Conservation (phyloP, 2,888 invertebrate species). For the Drosophila setosimentum region DNA sequence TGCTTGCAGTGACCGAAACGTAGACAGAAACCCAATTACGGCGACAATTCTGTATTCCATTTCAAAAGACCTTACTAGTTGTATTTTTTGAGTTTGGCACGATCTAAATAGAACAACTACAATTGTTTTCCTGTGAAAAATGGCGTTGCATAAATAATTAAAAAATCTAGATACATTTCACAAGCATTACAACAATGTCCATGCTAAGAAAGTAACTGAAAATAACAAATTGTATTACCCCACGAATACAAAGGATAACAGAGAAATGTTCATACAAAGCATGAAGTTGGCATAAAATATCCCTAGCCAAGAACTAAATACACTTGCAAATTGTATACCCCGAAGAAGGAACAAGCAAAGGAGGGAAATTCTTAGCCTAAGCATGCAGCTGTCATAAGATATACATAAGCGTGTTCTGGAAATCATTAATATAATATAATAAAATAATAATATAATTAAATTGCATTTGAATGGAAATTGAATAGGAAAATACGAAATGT, state of each 20-base stretch:
- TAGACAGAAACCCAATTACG: background rate
- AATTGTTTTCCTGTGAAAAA: background rate
- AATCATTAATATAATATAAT: too few species aligned
- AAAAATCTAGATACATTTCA: background rate
- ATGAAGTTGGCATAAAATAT: background rate
- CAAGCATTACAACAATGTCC: background rate
- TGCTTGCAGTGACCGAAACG: background rate
- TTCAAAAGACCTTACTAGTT: constrained; percentile 4
- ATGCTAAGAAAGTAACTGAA: background rate
- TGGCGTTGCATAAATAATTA: constrained; percentile 1
- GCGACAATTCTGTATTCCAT: constrained; percentile 4
- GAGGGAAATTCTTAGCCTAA: background rate
- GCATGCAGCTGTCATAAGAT: background rate
- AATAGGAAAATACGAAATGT: background rate
- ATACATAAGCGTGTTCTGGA: background rate
- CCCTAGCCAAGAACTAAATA: background rate
- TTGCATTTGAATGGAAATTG: background rate
- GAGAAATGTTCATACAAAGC: background rate
- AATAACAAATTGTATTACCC: background rate
- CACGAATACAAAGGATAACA: too few species aligned
- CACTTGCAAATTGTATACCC: background rate
- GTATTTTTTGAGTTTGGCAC: background rate
- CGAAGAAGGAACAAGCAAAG: background rate
- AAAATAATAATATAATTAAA: too few species aligned
- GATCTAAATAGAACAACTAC: background rate